Evolutionary conservation across 1,140 invertebrate species (phyloP).

Genomic region (Neoseiulus cucumeris): DNA sequence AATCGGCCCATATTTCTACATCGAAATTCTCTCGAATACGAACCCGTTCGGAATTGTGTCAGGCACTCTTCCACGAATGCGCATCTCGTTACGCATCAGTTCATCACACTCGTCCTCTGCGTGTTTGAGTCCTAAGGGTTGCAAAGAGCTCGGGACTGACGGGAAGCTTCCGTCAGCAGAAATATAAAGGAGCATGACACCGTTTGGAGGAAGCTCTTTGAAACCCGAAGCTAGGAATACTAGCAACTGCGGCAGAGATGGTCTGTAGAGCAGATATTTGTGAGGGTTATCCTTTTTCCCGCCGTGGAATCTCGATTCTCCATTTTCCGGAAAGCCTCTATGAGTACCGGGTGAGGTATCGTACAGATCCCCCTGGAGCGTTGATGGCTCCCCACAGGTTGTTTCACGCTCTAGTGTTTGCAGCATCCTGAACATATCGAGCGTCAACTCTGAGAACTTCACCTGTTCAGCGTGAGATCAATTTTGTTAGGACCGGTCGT

Average conservation of each 20-base stretch:
- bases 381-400: neutral
- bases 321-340: conserved; percentile 41
- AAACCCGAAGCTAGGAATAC: conserved; percentile 76
- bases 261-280: conserved; percentile 89
- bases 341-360: conserved; percentile 66
- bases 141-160: conserved; percentile 51
- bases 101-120: neutral
- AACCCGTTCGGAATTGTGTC: neutral
- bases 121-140: conserved; percentile 8
- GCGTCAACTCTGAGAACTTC: conserved; percentile 90
- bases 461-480: conserved; percentile 37
- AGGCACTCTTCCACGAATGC: neutral
- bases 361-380: conserved; percentile 39
- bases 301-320: conserved; percentile 25
- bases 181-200: conserved; percentile 72
- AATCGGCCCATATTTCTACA: too few relatives aligned
- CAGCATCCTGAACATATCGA: conserved; percentile 95
- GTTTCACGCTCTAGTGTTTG: conserved; percentile 82
- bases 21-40: too few relatives aligned
- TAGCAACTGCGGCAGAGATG: conserved; percentile 75
- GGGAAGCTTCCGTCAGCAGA: conserved; percentile 80
- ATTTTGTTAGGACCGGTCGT: conserved; percentile 2
- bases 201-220: conserved; percentile 74
- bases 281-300: conserved; percentile 74
- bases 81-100: conserved; percentile 7